These are phyloP conservation scores for Itoplectis maculator DNA, from an alignment of 2,888 invertebrate species.

Conservation along the genomic window DNA sequence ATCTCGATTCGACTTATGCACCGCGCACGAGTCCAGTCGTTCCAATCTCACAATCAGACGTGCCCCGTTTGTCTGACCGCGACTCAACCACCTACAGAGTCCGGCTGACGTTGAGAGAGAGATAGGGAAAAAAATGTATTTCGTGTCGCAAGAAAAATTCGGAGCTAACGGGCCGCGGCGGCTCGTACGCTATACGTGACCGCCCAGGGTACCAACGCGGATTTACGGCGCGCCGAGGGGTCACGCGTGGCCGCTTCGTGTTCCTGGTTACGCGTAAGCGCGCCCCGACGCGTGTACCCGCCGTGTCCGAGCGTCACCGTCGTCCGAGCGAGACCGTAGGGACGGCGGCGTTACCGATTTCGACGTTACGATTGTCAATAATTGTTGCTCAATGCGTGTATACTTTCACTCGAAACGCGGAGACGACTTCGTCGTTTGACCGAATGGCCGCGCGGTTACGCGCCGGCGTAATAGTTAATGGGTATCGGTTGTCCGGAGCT, in stretches of 20 bases:
- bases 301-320: constrained; percentile 24
- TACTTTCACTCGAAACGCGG: constrained; percentile 4
- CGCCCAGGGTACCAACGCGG: constrained; percentile 22
- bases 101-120: neutral
- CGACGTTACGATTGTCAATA: constrained; percentile 53
- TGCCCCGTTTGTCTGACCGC: constrained; percentile 11
- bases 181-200: constrained; percentile 54
- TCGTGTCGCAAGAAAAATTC: constrained; percentile 59
- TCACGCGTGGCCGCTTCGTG: constrained; percentile 51
- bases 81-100: neutral
- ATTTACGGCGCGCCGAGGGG: constrained; percentile 8
- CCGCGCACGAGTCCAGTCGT: constrained; percentile 4
- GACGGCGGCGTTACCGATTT: neutral
- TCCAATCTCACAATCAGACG: constrained; percentile 47
- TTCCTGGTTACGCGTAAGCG: constrained; percentile 54
- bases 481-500: constrained; percentile 6
- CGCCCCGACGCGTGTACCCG: constrained; percentile 8
- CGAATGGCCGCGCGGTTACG: constrained; percentile 26
- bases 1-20: constrained; percentile 30
- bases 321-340: constrained; percentile 26
- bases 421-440: constrained; percentile 7
- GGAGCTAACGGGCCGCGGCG: constrained; percentile 50
- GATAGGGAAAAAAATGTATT: neutral
- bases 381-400: constrained; percentile 55
- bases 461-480: neutral